Conservation (phyloP, 2,113 vertebrate genomes). For the Passer domesticus region DNA sequence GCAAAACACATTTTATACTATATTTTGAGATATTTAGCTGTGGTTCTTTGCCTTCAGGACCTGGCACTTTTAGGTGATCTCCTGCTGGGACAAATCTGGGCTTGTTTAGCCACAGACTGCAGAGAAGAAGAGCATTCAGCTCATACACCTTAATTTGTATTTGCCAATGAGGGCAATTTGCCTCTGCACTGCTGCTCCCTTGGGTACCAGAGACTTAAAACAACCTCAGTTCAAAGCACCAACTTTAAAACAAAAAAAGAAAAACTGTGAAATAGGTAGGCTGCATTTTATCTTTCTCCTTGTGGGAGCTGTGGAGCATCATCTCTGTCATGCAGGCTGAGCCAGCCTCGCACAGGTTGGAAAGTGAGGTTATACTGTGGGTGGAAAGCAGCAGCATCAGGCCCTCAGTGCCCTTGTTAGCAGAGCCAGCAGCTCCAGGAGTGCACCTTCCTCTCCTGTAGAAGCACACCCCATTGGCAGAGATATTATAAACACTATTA, state of each 20-base stretch:
- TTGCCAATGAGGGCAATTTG: background rate
- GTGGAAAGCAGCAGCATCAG: background rate
- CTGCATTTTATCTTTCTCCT: background rate
- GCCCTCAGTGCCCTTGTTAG: fast-evolving
- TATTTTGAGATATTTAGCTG: background rate
- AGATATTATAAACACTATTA: fast-evolving
- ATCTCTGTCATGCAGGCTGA: background rate
- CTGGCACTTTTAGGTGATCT: background rate
- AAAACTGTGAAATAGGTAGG: background rate
- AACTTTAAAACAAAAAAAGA: background rate
- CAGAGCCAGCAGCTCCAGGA: background rate
- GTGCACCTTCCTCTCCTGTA: fast-evolving
- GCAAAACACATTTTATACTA: background rate
- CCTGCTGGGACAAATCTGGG: background rate
- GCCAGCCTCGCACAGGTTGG: background rate
- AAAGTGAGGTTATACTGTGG: background rate
- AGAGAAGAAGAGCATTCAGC: background rate
- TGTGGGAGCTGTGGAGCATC: background rate
- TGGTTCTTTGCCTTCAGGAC: background rate
- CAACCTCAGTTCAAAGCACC: background rate
- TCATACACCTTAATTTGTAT: background rate
- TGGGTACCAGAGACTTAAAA: background rate
- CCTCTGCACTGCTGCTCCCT: background rate
- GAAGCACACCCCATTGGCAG: too few species aligned
- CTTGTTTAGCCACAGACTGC: background rate